A percentile compares a stretch with the other conserved stretches of the same genome.
These are phyloP conservation scores for Scotopteryx bipunctaria DNA, from an alignment of 2,888 invertebrate genomes.

Conservation along the genomic window DNA sequence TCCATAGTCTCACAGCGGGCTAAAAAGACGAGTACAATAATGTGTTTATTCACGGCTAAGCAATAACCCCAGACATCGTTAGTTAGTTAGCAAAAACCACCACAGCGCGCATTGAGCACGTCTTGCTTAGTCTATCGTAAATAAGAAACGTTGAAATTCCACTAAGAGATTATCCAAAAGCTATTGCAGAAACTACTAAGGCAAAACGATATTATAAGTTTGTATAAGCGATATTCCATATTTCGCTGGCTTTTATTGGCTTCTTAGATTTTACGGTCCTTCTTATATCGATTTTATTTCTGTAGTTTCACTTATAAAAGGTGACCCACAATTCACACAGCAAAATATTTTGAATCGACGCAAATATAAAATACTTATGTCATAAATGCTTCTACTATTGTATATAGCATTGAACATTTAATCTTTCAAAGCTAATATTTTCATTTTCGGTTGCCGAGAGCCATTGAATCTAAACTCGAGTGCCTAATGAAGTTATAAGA, in stretches of 20 bases:
- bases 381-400: too few relatives aligned
- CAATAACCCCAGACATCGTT: slow-evolving; percentile 17
- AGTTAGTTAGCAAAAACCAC: slow-evolving; percentile 45
- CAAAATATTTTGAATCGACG: too few relatives aligned
- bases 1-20: too few relatives aligned
- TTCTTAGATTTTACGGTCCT: background rate
- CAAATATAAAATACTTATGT: too few relatives aligned
- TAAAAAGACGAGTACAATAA: slow-evolving; percentile 4
- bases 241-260: slow-evolving; percentile 11
- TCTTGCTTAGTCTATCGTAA: slow-evolving; percentile 48
- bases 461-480: background rate
- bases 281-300: background rate
- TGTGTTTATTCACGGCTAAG: slow-evolving; percentile 6
- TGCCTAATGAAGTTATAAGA: slow-evolving; percentile 20
- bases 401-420: too few relatives aligned
- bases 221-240: background rate
- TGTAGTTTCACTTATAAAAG: too few relatives aligned
- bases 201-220: slow-evolving; percentile 8
- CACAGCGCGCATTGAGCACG: slow-evolving; percentile 44
- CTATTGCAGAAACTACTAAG: slow-evolving; percentile 35
- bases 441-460: background rate
- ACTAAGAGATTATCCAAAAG: slow-evolving; percentile 47
- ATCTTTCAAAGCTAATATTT: slow-evolving; percentile 3
- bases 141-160: slow-evolving; percentile 48
- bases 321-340: too few relatives aligned